Percentiles rank a stretch among this genome's conserved stretches.
These are phyloP conservation scores for Aspidiotus rigidus DNA, from an alignment of 2,888 invertebrate genomes.

Conservation along the genomic window DNA sequence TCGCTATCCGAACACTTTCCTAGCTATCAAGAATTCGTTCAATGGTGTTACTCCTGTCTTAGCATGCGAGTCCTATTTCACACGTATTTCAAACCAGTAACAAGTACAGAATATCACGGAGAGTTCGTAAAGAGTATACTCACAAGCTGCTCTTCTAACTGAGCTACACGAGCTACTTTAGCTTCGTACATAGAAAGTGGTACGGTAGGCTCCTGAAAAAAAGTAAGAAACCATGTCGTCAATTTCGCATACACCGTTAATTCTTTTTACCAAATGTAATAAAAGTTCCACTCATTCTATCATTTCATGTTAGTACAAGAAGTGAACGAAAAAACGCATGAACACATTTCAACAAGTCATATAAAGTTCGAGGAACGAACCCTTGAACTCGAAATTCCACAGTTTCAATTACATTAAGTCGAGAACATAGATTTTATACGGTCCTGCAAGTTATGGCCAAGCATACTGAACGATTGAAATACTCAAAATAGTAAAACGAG, in stretches of 20 bases:
- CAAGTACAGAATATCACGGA: no score
- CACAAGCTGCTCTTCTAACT: neutral
- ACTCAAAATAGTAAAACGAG: no score
- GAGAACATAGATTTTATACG: no score
- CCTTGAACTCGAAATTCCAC: neutral
- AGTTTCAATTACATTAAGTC: neutral
- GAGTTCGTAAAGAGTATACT: neutral
- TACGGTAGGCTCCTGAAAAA: neutral
- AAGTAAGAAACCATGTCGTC: neutral
- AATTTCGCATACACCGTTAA: neutral
- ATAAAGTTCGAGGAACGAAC: neutral
- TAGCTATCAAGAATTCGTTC: conserved; percentile 14
- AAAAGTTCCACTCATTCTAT: neutral
- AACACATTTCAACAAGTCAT: neutral
- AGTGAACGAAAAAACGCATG: neutral
- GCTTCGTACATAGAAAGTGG: neutral
- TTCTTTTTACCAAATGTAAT: conserved; percentile 1
- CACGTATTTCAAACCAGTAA: no score
- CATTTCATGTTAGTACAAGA: neutral
- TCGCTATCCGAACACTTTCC: conserved; percentile 12
- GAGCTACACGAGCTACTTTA: neutral
- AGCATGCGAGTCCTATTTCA: conserved; percentile 3
- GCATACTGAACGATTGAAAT: no score
- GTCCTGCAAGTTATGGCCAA: no score
- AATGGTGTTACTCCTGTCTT: conserved; percentile 7